Conservation (phyloP, 30 jellyfish, hydroid and myxozoan species). For the Aurelia coerulea region DNA sequence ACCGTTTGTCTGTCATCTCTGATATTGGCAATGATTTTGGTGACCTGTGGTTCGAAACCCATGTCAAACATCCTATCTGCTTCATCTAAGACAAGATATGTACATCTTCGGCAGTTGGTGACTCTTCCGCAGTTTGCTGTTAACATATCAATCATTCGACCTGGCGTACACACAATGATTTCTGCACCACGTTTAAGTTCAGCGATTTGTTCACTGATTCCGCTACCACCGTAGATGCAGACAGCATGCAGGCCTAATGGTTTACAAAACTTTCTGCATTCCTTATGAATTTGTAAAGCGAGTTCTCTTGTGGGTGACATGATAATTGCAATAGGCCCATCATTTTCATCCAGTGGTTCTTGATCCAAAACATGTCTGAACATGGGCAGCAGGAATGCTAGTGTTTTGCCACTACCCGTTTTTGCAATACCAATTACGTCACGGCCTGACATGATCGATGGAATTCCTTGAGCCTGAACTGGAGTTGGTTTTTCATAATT, state of each 20-base stretch:
- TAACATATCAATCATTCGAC: conserved; percentile 99
- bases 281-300: conserved; percentile 95
- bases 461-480: conserved; percentile 99
- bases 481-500: conserved; percentile 98
- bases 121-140: conserved; percentile 98
- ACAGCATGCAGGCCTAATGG: conserved; percentile 84
- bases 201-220: conserved; percentile 98
- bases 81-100: conserved; percentile 96
- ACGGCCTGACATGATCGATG: conserved; percentile 99
- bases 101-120: conserved; percentile 97
- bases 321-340: conserved; percentile 98
- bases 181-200: conserved; percentile 99
- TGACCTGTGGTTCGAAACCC: conserved; percentile 99
- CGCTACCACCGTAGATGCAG: conserved; percentile 98
- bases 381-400: conserved; percentile 97
- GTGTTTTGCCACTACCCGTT: conserved; percentile 99
- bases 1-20: conserved; percentile 99
- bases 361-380: conserved; percentile 99
- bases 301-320: conserved; percentile 99
- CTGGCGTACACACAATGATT: conserved; percentile 98
- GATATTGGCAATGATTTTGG: conserved; percentile 82
- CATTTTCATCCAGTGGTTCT: conserved; percentile 86
- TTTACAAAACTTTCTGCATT: conserved; percentile 86
- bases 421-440: conserved; percentile 99
- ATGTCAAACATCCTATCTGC: conserved; percentile 99